A percentile compares a stretch with the other conserved stretches of the same genome.
Conservation (phyloP, 2,888 invertebrate species). For the Panzeria rudis region DNA sequence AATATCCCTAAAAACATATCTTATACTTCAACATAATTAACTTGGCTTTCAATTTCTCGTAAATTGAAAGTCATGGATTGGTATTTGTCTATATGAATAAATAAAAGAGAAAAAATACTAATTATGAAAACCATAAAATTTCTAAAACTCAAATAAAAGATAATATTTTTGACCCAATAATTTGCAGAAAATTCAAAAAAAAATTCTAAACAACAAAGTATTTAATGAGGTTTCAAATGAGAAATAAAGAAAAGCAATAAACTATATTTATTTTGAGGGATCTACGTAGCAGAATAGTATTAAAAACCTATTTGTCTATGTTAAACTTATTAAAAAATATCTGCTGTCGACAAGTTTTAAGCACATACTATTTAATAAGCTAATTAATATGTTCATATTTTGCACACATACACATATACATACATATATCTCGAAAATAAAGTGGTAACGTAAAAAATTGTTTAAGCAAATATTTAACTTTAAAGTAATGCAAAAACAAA, state of each 20-base stretch:
- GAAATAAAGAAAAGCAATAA: too few species aligned
- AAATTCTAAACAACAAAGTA: too few species aligned
- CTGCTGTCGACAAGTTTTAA: not conserved
- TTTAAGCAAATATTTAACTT: slow-evolving; percentile 43
- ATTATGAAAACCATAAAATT: not conserved
- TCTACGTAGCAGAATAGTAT: too few species aligned
- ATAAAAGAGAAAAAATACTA: too few species aligned
- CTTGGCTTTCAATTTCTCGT: too few species aligned
- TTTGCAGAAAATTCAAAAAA: not conserved
- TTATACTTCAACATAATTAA: too few species aligned
- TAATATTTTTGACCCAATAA: not conserved
- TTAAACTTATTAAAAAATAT: not conserved
- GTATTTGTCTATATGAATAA: too few species aligned
- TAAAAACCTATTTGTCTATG: not conserved
- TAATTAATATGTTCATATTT: slow-evolving; percentile 22
- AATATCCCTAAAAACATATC: too few species aligned
- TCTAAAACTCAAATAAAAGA: not conserved
- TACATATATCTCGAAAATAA: not conserved
- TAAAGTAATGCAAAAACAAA: slow-evolving; percentile 3
- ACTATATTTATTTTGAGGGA: too few species aligned
- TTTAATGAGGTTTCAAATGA: too few species aligned
- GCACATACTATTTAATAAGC: not conserved
- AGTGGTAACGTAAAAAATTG: not conserved
- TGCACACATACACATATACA: not conserved
- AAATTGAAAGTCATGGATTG: too few species aligned